Evolutionary conservation across 2,113 vertebrate genomes (phyloP).

Genomic region (Callipepla squamata): DNA sequence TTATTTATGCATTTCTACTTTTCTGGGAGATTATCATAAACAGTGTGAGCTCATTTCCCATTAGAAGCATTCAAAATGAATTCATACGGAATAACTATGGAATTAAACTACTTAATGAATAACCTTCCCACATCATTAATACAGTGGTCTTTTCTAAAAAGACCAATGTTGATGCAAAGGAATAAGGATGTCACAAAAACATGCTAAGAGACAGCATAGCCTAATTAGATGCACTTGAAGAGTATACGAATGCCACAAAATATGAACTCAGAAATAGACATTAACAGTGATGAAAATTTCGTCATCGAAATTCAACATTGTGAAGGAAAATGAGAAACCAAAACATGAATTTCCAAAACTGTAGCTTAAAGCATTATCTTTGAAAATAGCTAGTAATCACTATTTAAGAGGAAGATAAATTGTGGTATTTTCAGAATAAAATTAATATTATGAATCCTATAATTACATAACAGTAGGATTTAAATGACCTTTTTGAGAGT

Average conservation of each 20-base stretch:
- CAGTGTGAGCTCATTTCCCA: not conserved
- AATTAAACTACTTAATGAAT: not conserved
- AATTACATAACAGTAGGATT: not conserved
- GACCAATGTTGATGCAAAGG: not conserved
- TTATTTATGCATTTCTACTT: not conserved
- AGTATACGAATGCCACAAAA: not conserved
- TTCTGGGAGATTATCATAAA: not conserved
- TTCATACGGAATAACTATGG: not conserved
- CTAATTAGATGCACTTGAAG: not conserved
- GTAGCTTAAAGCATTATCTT: not conserved
- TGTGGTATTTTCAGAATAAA: not conserved
- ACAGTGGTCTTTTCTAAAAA: not conserved
- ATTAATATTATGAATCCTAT: not conserved
- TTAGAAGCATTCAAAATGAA: not conserved
- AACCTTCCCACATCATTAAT: not conserved
- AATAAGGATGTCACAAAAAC: not conserved
- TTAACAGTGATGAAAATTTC: not conserved
- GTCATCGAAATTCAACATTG: not conserved
- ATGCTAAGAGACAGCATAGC: not conserved
- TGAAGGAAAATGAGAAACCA: not conserved
- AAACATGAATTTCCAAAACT: not conserved
- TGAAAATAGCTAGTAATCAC: not conserved
- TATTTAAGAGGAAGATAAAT: not conserved
- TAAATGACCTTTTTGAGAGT: not conserved
- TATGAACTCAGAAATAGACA: not conserved